These are phyloP conservation scores for Schizopygopsis pylzovi DNA, from an alignment of 2,797 vertebrate species.

Conservation along the genomic window DNA sequence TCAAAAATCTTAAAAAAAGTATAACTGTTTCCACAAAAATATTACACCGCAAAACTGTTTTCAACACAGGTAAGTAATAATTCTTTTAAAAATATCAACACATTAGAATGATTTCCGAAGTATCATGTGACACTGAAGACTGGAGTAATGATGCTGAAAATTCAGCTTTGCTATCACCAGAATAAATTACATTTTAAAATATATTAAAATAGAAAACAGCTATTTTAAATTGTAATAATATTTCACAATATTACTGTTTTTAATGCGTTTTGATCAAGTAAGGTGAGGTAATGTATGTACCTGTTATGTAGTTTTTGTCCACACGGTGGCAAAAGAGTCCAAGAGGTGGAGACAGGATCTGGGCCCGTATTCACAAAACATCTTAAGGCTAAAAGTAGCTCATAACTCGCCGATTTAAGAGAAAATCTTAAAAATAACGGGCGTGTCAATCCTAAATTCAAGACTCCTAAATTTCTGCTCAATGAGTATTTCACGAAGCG, in stretches of 20 bases:
- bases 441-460: too few relatives aligned
- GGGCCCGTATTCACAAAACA: too few relatives aligned
- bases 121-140: neutral
- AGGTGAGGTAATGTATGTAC: neutral
- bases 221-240: neutral
- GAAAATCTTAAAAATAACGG: too few relatives aligned
- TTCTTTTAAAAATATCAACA: too few relatives aligned
- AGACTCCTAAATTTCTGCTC: too few relatives aligned
- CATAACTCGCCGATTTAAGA: too few relatives aligned
- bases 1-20: too few relatives aligned
- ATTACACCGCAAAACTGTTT: too few relatives aligned
- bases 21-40: too few relatives aligned
- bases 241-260: constrained; percentile 2
- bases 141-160: neutral
- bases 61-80: too few relatives aligned
- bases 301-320: constrained; percentile 5
- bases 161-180: neutral
- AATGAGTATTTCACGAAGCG: too few relatives aligned
- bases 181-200: neutral
- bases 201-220: neutral
- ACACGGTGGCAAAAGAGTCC: constrained; percentile 37
- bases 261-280: neutral
- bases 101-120: neutral
- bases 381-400: too few relatives aligned
- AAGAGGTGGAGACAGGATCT: neutral